Base-by-base conservation (phyloP, 2,888 invertebrate species). In the Mesorhabditis sp. region DNA sequence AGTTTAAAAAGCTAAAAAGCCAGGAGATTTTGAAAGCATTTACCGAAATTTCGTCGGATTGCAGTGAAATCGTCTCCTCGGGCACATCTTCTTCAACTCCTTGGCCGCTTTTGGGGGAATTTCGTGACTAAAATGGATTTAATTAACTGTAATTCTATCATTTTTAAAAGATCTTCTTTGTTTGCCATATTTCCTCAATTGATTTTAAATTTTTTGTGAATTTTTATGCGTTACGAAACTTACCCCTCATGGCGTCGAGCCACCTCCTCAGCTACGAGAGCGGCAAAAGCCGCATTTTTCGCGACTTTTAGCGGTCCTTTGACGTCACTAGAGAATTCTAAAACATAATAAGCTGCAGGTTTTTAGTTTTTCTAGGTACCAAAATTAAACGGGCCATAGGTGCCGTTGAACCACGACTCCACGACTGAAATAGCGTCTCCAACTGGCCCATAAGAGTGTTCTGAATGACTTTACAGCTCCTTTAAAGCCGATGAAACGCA, bases 261-360 rank as follows among this genome's bases (percentile, higher is more conserved):
- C 58, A 50, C 58, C 58, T 50, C 58, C 58, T 50, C 58, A n/a
- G 58, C 58, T n/a, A 50, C 58, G 10, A 50, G 58, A 50, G 58
- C 58, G 58, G 58, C 58, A n/a, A 50, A 50, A 50, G 58, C 58
- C n/a, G 58, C 7, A 50, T 50, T 50, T 10, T n/a, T 10, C 7
- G 58, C 7, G 58, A 50, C n/a, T 50, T 50, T 50, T n/a, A 50
- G 10, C 58, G 58, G n/a, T 2, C 10, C n/a, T 2, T 13, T 10
- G 10, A 50, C 58, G n/a, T 50, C 58, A 13, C n/a, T 50, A n/a
- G n/a, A 50, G 58, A 50, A 50, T 13, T 50, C 58, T 50, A 13
- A 50, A 50, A 50, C 7, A 50, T 10, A 50, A 10, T 50, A 13
- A 50, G 50, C 50, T n/a, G n/a, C n/a, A n/a, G 13, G 13, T 50